Conservation (phyloP, 2,113 vertebrate species). For the Cettia cetti region DNA sequence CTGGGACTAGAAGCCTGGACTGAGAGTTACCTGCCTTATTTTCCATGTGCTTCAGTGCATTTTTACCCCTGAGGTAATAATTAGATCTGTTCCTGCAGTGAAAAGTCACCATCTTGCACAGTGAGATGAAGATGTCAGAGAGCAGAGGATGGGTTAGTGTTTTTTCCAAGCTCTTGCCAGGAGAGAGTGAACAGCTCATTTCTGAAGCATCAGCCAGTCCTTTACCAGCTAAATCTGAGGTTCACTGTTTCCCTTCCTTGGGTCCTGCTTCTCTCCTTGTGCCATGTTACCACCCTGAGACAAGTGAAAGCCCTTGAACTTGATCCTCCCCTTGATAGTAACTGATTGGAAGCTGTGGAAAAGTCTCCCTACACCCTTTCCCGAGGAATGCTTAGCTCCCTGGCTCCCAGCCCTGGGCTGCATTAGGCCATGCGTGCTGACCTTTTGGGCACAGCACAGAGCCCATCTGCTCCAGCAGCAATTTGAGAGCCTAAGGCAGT, state of each 20-base stretch:
- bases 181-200: neutral
- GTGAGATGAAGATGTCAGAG: neutral
- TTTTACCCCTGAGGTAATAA: slow-evolving; percentile 45
- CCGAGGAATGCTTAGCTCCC: neutral
- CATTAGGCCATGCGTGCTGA: neutral
- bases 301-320: rapidly evolving
- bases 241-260: neutral
- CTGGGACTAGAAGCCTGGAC: slow-evolving; percentile 35
- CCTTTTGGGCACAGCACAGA: neutral
- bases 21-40: slow-evolving; percentile 21
- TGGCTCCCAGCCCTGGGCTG: neutral
- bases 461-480: neutral
- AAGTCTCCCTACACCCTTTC: neutral
- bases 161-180: neutral
- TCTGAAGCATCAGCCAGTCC: neutral
- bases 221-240: neutral
- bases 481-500: neutral
- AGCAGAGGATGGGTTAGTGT: neutral
- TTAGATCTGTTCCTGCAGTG: neutral
- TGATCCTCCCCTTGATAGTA: neutral
- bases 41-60: neutral
- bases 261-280: neutral
- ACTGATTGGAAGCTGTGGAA: neutral
- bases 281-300: neutral
- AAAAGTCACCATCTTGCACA: neutral